Percentiles rank a stretch among this genome's conserved stretches.
Conservation (phyloP, 2,797 vertebrate species). For the Lerista edwardsae region DNA sequence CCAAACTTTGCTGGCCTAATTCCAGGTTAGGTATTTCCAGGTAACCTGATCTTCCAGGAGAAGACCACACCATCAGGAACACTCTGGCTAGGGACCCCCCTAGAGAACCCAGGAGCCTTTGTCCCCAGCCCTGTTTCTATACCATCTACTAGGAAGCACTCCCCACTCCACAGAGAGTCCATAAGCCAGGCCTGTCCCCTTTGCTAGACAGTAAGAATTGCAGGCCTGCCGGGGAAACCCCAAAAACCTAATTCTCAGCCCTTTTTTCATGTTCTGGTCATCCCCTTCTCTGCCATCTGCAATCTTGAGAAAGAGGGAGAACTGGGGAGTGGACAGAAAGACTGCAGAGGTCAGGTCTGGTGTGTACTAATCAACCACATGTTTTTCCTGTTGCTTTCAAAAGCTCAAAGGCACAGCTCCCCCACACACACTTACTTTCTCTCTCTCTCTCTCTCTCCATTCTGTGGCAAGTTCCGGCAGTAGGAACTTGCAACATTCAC, state of each 20-base stretch:
- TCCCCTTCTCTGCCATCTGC: not conserved
- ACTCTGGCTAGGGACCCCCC: not conserved
- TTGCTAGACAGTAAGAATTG: not conserved
- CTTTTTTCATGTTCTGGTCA: not conserved
- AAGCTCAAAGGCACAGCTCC: not conserved
- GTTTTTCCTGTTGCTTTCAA: not conserved
- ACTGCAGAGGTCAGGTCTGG: not conserved
- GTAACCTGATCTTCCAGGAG: no score
- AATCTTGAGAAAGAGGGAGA: not conserved
- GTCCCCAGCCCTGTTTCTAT: not conserved
- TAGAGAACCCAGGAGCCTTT: not conserved
- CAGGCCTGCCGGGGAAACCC: not conserved
- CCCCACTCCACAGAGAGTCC: not conserved
- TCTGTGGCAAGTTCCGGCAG: constrained; percentile 39
- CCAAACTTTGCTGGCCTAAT: no score
- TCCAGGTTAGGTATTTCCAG: no score
- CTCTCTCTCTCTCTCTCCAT: not conserved
- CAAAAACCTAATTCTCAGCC: not conserved
- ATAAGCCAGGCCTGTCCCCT: not conserved
- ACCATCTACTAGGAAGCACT: not conserved
- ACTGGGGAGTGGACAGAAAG: not conserved
- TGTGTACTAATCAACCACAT: not conserved
- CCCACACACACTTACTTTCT: not conserved
- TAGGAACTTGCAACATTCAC: constrained; percentile 36
- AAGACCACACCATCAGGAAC: not conserved